Percentiles rank a stretch among this genome's conserved stretches.
These are phyloP conservation scores for Corbicula japonica DNA, from an alignment of 2,888 invertebrate species.

Conservation along the genomic window DNA sequence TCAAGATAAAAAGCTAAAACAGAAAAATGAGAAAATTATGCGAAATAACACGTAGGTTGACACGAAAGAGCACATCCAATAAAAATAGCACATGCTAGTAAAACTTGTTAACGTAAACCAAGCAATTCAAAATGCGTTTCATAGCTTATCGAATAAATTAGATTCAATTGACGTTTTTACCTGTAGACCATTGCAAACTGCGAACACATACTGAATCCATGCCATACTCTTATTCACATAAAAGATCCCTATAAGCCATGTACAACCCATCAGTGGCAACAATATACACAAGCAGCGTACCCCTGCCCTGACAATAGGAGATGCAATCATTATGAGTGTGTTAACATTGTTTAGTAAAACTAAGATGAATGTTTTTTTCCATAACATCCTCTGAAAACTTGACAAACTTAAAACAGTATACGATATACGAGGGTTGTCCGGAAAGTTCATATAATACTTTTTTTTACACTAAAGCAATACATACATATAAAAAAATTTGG, in stretches of 20 bases:
- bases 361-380: no score
- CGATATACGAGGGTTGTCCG: no score
- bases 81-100: neutral
- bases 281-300: neutral
- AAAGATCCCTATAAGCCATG: neutral
- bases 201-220: constrained; percentile 9
- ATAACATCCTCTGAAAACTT: no score
- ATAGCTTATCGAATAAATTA: neutral
- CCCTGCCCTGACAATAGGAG: neutral
- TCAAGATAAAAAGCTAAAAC: neutral
- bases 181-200: neutral
- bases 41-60: neutral
- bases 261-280: neutral
- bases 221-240: neutral
- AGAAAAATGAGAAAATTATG: neutral
- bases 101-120: neutral
- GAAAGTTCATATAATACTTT: no score
- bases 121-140: neutral
- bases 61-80: neutral
- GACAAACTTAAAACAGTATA: no score
- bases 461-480: no score
- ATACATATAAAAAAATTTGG: no score
- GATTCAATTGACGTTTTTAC: neutral
- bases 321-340: no score
- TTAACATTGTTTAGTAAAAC: no score